Evolutionary conservation across 2,888 invertebrate genomes (phyloP), one percentile per base, ranked within the genome.

Genomic region (Dasypolia templi): DNA sequence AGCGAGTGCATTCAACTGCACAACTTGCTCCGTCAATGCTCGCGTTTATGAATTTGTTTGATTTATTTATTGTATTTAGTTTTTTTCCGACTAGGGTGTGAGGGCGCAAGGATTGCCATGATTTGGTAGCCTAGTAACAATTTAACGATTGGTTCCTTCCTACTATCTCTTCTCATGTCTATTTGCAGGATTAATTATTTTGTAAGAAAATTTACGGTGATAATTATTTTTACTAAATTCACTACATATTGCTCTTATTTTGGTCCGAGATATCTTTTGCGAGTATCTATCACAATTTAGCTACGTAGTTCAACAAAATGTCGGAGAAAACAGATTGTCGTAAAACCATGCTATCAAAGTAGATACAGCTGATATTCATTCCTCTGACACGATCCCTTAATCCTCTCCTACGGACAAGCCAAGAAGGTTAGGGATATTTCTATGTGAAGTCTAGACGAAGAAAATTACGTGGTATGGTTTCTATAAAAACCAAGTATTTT

Each of bases 1-100:
- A 72, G 70, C 12, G 87, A 83, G 92, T 91, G 90, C 92, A 92
- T 92, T 92, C 92, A 93, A 93, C 93, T 89, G 84, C 83, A 87
- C 81, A 82, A 72, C 71, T 72, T 72, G 44, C 76, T 77, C 22
- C 51, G 61, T 70, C 81, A 77, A 65, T 55, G 61, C 35, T 66
- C 22, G 26, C 58, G 78, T 77, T 81, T 83, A 81, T 81, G 53
- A 69, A 82, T 81, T 72, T 59, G 44, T n/a, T 72, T 63, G 7
- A n/a, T 55, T 65, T 78, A 62, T 81, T 81, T 71, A 73, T 39
- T 59, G 26, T 4, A 53, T 64, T 56, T 44, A 42, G 35, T 29
- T 51, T 51, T 44, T 71, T n/a, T n/a, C n/a, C n/a, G n/a, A n/a
- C n/a, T n/a, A n/a, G n/a, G n/a, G n/a, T n/a, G n/a, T n/a, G n/a